Base-by-base conservation (phyloP, 2,113 vertebrate species). In the Chrysemys picta region DNA sequence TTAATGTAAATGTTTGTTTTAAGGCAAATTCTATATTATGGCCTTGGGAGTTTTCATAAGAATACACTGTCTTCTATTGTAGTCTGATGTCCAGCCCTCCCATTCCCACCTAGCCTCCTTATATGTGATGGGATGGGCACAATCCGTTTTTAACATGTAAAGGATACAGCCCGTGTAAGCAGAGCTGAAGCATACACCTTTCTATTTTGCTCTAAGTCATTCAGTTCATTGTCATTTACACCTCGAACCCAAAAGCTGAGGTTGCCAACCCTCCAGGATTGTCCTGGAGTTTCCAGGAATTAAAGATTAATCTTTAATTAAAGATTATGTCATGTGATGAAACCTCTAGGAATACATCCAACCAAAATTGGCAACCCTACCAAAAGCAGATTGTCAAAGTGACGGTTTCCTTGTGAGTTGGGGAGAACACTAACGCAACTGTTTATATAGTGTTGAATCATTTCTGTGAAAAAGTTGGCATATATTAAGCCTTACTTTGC, bases 381-480 rank as follows among this genome's bases (percentile, higher is more conserved):
- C 17, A 72, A 72, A 72, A 72, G 65, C 65, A 72, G 65, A 38
- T 72, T 72, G 65, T 72, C n/a, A 27, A 87, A 87, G 52, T 52
- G 31, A 10, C 24, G 19, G 50, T n/a, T 75, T 85, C 17, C 31
- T 85, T 0, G 0, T 92, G 49, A 90, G 49, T n/a, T 54, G 59
- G 65, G 93, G 47, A 90, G 50, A 56, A 59, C n/a, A 11, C 52
- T 42, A 69, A 80, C 88, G n/a, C 80, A 56, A 25, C 19, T 22
- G 31, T 81, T 54, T 52, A 8, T 16, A 29, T 4, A 25, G 16
- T 0, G 0, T 2, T 1, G 59, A 62, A 29, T 47, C 80, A 31
- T 53, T 85, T 81, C 80, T 79, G 47, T 76, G 52, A 24, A 65
- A 65, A 90, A 85, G 12, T 56, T 75, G 1, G 0, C 7, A 0